A percentile compares a stretch with the other conserved stretches of the same genome.
phyloP scores from a whole-genome alignment of 2,113 vertebrate species.

The Talpa occidentalis region DNA sequence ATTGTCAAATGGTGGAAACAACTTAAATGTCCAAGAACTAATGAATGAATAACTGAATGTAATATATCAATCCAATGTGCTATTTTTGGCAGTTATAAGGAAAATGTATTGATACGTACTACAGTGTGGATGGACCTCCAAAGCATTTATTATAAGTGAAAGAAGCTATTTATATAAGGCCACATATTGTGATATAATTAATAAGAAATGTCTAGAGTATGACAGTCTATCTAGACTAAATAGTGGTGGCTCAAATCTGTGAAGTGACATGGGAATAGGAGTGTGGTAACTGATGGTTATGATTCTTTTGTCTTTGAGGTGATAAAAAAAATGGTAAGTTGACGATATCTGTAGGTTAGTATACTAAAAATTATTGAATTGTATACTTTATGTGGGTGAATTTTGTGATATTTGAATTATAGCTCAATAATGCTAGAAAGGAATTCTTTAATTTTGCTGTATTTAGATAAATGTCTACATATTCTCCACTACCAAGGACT shows the following conservation, averaged over 20 bases:
- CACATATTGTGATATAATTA: not conserved
- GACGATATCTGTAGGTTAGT: not conserved
- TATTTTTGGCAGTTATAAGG: not conserved
- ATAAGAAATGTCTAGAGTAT: not conserved
- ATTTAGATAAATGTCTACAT: not conserved
- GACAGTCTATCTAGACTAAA: not conserved
- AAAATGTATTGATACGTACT: not conserved
- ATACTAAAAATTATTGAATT: no score
- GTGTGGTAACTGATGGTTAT: not conserved
- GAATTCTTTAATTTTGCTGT: not conserved
- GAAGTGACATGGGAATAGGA: accelerated
- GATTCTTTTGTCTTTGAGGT: not conserved
- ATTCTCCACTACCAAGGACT: not conserved
- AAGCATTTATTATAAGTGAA: not conserved
- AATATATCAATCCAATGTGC: not conserved
- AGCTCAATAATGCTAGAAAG: no score
- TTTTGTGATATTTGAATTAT: no score
- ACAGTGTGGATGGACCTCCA: not conserved
- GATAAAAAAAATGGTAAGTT: not conserved
- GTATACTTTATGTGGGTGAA: no score
- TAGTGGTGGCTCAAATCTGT: not conserved
- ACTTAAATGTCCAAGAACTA: no score
- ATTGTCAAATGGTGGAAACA: no score
- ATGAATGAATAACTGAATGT: not conserved
- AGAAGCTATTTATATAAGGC: not conserved